These are phyloP conservation scores for Drosophila subquinaria DNA, from an alignment of 2,888 invertebrate species.

Conservation along the genomic window DNA sequence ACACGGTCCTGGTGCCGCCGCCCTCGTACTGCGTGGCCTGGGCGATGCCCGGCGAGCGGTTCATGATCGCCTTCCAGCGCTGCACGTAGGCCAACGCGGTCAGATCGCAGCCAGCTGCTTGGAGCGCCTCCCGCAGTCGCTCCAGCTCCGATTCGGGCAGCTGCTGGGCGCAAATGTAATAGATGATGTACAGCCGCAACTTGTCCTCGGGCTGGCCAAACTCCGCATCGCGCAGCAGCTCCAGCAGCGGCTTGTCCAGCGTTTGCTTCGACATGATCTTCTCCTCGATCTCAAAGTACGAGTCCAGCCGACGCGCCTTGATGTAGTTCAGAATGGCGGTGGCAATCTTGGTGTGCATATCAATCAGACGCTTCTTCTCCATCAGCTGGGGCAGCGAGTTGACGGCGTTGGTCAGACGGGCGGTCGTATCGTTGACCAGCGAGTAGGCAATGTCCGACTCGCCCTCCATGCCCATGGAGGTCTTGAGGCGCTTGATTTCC, in stretches of 20 bases:
- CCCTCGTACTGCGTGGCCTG: slow-evolving; percentile 94
- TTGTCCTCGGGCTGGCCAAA: slow-evolving; percentile 96
- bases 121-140: slow-evolving; percentile 92
- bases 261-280: slow-evolving; percentile 96
- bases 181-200: slow-evolving; percentile 96
- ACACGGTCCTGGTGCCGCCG: slow-evolving; percentile 97
- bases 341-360: slow-evolving; percentile 99
- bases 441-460: slow-evolving; percentile 94
- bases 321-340: slow-evolving; percentile 95
- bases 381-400: slow-evolving; percentile 98
- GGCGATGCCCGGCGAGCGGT: slow-evolving; percentile 84
- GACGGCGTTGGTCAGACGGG: slow-evolving; percentile 96
- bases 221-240: slow-evolving; percentile 93
- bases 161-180: slow-evolving; percentile 93
- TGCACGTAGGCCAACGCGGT: slow-evolving; percentile 95
- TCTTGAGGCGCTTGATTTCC: slow-evolving; percentile 97
- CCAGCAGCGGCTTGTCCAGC: slow-evolving; percentile 93
- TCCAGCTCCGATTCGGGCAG: slow-evolving; percentile 93
- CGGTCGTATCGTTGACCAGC: slow-evolving; percentile 96
- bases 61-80: slow-evolving; percentile 90
- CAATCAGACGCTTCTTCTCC: slow-evolving; percentile 98
- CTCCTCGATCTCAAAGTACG: slow-evolving; percentile 98
- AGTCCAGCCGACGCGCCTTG: slow-evolving; percentile 95
- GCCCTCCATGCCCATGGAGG: slow-evolving; percentile 96
- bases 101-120: slow-evolving; percentile 93